Evolutionary conservation across 2,888 invertebrate species (phyloP).

Genomic region (Notodonta dromedarius): DNA sequence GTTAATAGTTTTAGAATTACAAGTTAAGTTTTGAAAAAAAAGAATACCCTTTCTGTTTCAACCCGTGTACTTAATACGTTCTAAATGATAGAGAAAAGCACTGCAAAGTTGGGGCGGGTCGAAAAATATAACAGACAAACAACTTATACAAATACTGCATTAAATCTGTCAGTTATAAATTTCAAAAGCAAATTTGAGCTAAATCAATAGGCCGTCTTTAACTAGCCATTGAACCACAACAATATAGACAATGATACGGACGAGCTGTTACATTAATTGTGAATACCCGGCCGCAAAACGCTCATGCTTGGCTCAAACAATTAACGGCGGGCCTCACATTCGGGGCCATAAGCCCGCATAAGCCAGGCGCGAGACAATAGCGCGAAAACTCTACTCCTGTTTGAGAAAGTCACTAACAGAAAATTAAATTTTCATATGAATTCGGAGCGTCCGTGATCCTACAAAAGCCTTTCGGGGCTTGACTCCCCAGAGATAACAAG

Average conservation of each 20-base stretch:
- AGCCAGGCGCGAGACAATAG: conserved; percentile 74
- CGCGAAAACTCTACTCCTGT: conserved; percentile 70
- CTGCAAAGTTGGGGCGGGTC: no score
- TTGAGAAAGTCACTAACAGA: conserved; percentile 75
- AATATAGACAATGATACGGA: conserved; percentile 68
- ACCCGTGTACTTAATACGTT: no score
- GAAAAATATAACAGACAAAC: no score
- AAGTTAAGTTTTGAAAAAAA: no score
- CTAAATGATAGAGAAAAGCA: no score
- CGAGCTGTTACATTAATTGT: conserved; percentile 74
- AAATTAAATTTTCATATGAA: conserved; percentile 82
- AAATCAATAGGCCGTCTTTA: conserved; percentile 52
- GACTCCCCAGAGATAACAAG: conserved; percentile 71
- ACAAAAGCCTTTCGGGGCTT: conserved; percentile 71
- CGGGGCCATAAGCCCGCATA: conserved; percentile 72
- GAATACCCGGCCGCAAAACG: conserved; percentile 69
- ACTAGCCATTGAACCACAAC: conserved; percentile 61
- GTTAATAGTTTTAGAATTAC: no score
- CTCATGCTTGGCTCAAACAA: conserved; percentile 77
- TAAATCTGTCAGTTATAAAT: conserved; percentile 14
- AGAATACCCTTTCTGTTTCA: no score
- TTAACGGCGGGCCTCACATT: conserved; percentile 76
- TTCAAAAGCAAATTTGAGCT: conserved; percentile 45
- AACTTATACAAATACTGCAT: background rate
- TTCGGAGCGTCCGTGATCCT: conserved; percentile 69